phyloP scores from a whole-genome alignment of 2,888 invertebrate genomes.

The Gerris lacustris region DNA sequence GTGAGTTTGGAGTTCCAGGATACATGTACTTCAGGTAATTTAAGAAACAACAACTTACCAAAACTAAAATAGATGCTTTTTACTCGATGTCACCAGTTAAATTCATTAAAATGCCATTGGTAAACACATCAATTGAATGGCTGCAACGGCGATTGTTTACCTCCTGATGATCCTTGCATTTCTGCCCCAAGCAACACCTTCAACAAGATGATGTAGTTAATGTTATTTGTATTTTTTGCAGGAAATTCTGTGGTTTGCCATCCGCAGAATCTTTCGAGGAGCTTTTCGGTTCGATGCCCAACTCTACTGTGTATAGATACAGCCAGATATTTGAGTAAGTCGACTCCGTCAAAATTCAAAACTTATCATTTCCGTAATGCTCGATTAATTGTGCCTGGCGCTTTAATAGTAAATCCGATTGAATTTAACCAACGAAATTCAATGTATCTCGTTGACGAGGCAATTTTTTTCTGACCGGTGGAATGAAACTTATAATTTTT shows the following conservation, averaged over 20 bases:
- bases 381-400: neutral
- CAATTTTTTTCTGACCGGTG: no score
- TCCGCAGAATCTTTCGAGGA: conserved; percentile 65
- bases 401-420: neutral
- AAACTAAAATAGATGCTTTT: no score
- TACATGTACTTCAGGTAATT: conserved; percentile 71
- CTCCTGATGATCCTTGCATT: no score
- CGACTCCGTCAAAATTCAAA: neutral
- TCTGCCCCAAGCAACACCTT: no score
- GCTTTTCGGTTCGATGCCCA: conserved; percentile 75
- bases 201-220: no score
- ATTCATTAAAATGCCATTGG: no score
- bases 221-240: conserved; percentile 29
- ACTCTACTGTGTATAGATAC: conserved; percentile 71
- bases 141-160: no score
- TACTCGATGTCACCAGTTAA: no score
- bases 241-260: conserved; percentile 79
- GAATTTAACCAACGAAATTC: neutral
- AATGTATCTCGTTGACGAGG: no score
- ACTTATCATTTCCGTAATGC: neutral
- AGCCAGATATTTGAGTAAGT: conserved; percentile 68
- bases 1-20: conserved; percentile 82
- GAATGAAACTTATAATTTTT: neutral
- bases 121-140: no score
- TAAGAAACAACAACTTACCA: conserved; percentile 5